Percentiles rank a stretch among this genome's conserved stretches.
Conservation (phyloP, 1,140 invertebrate genomes). For the Calephelis nemesis region DNA sequence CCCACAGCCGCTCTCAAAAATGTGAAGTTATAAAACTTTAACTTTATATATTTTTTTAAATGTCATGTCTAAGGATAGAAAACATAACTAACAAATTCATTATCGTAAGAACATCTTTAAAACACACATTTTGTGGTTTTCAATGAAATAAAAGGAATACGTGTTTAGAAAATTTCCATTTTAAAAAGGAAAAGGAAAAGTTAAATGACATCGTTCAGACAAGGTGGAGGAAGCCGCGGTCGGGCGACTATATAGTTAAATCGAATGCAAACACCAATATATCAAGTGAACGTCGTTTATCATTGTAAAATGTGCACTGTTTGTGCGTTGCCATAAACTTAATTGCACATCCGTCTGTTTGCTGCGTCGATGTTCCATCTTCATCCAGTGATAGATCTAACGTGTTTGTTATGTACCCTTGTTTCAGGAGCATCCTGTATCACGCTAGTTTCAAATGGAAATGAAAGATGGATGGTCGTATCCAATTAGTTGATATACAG, state of each 20-base stretch:
- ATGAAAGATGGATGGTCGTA: slow-evolving; percentile 15
- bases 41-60: too few species aligned
- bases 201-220: too few species aligned
- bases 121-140: too few species aligned
- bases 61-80: too few species aligned
- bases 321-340: not conserved
- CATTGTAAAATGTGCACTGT: slow-evolving; percentile 7
- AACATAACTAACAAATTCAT: too few species aligned
- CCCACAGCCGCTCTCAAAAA: too few species aligned
- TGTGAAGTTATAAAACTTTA: too few species aligned
- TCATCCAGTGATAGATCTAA: slow-evolving; percentile 17
- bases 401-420: slow-evolving; percentile 17
- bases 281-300: slow-evolving; percentile 5
- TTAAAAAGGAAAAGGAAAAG: too few species aligned
- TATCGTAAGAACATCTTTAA: too few species aligned
- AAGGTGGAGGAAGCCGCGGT: too few species aligned
- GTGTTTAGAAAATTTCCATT: too few species aligned
- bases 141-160: too few species aligned
- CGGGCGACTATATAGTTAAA: not conserved
- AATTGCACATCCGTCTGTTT: slow-evolving; percentile 19
- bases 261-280: slow-evolving; percentile 3
- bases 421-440: slow-evolving; percentile 17
- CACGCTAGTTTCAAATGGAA: slow-evolving; percentile 12
- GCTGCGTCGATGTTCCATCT: slow-evolving; percentile 17
- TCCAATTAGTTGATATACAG: slow-evolving; percentile 10